Percentiles rank a stretch among this genome's conserved stretches.
These are phyloP conservation scores for Strigops habroptila DNA, from an alignment of 2,113 vertebrate species.

Conservation along the genomic window DNA sequence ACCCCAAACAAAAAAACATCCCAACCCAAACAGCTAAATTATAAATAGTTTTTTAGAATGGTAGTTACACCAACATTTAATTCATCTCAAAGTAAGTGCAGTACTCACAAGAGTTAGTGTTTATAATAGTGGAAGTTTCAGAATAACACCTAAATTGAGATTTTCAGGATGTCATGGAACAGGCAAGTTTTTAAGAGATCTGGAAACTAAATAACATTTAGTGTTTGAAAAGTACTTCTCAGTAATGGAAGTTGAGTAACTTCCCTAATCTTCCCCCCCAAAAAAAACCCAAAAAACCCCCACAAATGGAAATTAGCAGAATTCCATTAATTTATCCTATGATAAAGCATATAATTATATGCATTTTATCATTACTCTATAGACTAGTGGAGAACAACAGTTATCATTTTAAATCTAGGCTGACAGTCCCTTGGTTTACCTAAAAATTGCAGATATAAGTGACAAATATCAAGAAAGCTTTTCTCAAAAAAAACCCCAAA, in stretches of 20 bases:
- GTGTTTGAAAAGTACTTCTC: neutral
- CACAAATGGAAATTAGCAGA: neutral
- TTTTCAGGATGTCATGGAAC: neutral
- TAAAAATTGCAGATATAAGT: neutral
- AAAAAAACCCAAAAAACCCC: neutral
- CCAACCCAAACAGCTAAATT: neutral
- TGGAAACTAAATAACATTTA: neutral
- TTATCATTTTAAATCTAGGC: neutral
- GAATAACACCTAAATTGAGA: neutral
- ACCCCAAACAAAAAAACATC: neutral
- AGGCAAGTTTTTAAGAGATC: neutral
- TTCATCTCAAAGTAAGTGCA: neutral
- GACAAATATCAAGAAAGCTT: neutral
- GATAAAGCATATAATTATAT: neutral
- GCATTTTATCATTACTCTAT: neutral
- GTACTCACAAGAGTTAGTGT: neutral
- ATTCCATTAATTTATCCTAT: neutral
- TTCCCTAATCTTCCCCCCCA: neutral
- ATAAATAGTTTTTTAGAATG: neutral
- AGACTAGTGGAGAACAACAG: neutral
- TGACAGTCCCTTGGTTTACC: neutral
- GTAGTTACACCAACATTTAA: neutral
- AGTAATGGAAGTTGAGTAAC: neutral
- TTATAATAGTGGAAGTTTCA: neutral
- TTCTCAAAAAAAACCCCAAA: neutral